Conservation (phyloP, 2,113 vertebrate genomes). For the Heterochromis multidens region DNA sequence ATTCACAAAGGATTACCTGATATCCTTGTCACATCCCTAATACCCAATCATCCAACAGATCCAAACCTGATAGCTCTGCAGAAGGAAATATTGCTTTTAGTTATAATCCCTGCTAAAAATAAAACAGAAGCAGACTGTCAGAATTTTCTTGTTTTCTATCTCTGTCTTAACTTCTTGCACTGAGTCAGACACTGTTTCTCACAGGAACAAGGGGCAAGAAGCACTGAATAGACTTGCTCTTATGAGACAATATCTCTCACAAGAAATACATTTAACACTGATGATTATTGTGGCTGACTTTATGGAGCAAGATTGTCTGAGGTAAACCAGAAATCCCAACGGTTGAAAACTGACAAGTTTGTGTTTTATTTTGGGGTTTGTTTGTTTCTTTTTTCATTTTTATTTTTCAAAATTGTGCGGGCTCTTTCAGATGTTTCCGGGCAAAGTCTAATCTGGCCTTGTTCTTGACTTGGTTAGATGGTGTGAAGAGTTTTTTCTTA, state of each 20-base stretch:
- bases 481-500: background rate
- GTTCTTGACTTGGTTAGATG: background rate
- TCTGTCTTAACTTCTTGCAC: background rate
- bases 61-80: conserved; percentile 17
- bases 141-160: background rate
- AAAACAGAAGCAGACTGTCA: background rate
- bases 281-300: background rate
- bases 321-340: background rate
- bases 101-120: conserved; percentile 10
- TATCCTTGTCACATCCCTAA: conserved; percentile 8
- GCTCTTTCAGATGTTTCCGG: background rate
- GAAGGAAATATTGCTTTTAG: conserved; percentile 7
- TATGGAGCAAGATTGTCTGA: background rate
- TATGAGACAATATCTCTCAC: background rate
- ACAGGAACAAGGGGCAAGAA: background rate
- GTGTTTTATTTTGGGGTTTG: background rate
- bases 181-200: background rate
- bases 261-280: background rate
- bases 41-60: conserved; percentile 19
- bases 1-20: conserved; percentile 50
- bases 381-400: background rate
- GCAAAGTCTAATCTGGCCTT: background rate
- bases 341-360: background rate
- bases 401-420: background rate
- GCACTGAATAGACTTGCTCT: background rate